Evolutionary conservation across 2,888 invertebrate genomes (phyloP).

Genomic region (Erebia aethiops): DNA sequence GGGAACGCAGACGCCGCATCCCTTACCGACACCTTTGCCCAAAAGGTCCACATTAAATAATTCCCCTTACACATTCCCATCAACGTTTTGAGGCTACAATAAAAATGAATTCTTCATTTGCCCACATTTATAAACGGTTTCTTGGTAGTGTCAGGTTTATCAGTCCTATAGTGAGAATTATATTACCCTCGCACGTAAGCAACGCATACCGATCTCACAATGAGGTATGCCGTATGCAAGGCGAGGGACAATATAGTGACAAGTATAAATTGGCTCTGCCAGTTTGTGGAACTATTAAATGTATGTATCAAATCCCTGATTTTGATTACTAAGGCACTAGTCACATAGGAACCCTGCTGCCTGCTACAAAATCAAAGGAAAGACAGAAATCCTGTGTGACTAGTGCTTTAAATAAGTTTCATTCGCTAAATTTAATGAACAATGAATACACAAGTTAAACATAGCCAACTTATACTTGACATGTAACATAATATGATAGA

Average conservation of each 20-base stretch:
- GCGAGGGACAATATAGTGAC: slow-evolving; percentile 5
- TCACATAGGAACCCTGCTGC: background rate
- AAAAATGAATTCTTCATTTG: background rate
- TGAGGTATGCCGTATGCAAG: slow-evolving; percentile 16
- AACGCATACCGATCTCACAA: background rate
- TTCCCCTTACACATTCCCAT: slow-evolving; percentile 10
- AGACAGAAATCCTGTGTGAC: too few species aligned
- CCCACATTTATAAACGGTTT: slow-evolving; percentile 1
- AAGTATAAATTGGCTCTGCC: slow-evolving; percentile 9
- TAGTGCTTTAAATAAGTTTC: background rate
- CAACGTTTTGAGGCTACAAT: background rate
- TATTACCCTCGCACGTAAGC: background rate
- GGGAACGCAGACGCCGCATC: slow-evolving; percentile 24
- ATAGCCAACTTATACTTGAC: slow-evolving; percentile 5
- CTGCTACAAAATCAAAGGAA: background rate
- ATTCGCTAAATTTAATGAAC: background rate
- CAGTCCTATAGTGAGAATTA: slow-evolving; percentile 18
- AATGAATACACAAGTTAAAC: background rate
- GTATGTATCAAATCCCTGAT: background rate
- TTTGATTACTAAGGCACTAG: background rate
- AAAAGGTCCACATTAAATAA: slow-evolving; percentile 31
- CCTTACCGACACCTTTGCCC: slow-evolving; percentile 36
- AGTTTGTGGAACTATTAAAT: background rate
- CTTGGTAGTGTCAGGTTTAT: background rate
- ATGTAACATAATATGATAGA: background rate